Evolutionary conservation across 2,797 vertebrate genomes (phyloP).

Genomic region (Antrozous pallidus): DNA sequence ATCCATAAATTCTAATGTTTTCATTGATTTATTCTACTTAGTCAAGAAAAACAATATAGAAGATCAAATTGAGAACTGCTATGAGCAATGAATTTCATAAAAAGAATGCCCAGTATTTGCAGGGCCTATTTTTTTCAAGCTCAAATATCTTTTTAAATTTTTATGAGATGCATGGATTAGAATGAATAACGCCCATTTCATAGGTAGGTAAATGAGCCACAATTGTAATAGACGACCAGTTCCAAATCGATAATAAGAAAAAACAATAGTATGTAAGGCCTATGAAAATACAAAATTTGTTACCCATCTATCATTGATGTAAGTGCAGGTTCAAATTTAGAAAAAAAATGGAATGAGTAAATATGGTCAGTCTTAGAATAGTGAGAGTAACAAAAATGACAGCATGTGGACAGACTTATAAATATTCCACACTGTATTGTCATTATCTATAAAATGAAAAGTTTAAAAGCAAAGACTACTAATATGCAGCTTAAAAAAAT

Average conservation of each 20-base stretch:
- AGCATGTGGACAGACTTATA: not conserved
- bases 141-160: not conserved
- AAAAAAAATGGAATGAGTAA: not conserved
- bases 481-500: not conserved
- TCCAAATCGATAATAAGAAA: not conserved
- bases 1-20: not conserved
- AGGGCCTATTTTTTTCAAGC: not conserved
- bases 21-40: not conserved
- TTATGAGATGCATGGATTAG: not conserved
- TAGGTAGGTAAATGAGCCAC: not conserved
- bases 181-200: not conserved
- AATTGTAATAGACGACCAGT: not conserved
- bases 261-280: not conserved
- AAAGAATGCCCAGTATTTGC: not conserved
- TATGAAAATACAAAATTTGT: not conserved
- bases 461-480: not conserved
- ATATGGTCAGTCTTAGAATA: not conserved
- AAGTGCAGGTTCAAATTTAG: not conserved
- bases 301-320: not conserved
- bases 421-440: not conserved
- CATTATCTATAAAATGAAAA: constrained; percentile 20
- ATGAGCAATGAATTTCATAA: not conserved
- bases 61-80: not conserved
- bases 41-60: not conserved
- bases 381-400: not conserved